These are phyloP conservation scores for Drosophila algonquin DNA, from an alignment of 2,888 invertebrate species.

Conservation along the genomic window DNA sequence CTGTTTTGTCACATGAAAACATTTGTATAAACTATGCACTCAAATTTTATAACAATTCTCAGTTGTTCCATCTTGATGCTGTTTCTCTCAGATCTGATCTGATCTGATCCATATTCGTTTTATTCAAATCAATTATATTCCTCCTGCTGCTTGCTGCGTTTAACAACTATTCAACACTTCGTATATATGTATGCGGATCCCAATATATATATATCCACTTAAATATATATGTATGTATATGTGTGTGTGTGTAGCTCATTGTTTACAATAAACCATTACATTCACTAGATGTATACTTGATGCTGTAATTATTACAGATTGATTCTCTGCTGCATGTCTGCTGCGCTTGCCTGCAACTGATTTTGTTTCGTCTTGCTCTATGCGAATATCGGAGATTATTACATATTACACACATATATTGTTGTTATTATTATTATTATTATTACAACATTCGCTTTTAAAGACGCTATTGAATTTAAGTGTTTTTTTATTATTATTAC, in stretches of 20 bases:
- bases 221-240: slow-evolving; percentile 13
- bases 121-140: background rate
- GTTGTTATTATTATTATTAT: slow-evolving; percentile 29
- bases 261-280: slow-evolving; percentile 37
- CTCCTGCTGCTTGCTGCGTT: slow-evolving; percentile 16
- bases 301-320: slow-evolving; percentile 39
- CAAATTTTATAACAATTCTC: slow-evolving; percentile 47
- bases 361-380: slow-evolving; percentile 9
- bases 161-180: slow-evolving; percentile 79
- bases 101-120: slow-evolving; percentile 1
- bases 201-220: slow-evolving; percentile 10
- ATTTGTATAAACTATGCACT: slow-evolving; percentile 67
- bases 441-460: slow-evolving; percentile 25
- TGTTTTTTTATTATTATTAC: slow-evolving; percentile 1
- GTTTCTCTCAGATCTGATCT: background rate
- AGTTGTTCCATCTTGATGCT: slow-evolving; percentile 15
- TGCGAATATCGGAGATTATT: slow-evolving; percentile 28
- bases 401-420: slow-evolving; percentile 7
- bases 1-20: slow-evolving; percentile 61
- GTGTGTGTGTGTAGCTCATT: slow-evolving; percentile 21
- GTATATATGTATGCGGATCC: slow-evolving; percentile 50
- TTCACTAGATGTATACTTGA: slow-evolving; percentile 21
- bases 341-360: slow-evolving; percentile 7
- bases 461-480: slow-evolving; percentile 21
- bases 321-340: background rate